These are phyloP conservation scores for Zootermopsis nevadensis DNA, from an alignment of 2,888 invertebrate genomes.

Conservation along the genomic window DNA sequence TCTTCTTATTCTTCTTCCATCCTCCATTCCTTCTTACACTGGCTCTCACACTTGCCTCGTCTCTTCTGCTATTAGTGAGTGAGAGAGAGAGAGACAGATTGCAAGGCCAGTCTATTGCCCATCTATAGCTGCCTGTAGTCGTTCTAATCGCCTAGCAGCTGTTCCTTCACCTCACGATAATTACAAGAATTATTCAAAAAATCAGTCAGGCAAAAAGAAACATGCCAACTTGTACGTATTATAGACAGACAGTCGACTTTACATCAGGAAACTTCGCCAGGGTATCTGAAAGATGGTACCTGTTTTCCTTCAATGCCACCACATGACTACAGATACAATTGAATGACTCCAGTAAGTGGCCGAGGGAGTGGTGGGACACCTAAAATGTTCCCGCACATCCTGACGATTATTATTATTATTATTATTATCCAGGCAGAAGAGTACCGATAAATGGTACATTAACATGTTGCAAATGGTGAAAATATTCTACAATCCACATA, in stretches of 20 bases:
- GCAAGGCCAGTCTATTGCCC: slow-evolving; percentile 16
- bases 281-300: slow-evolving; percentile 10
- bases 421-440: neutral
- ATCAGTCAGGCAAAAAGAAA: slow-evolving; percentile 48
- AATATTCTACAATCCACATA: neutral
- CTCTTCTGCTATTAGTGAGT: neutral
- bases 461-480: neutral
- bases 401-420: slow-evolving; percentile 6
- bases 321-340: slow-evolving; percentile 39
- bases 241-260: slow-evolving; percentile 31
- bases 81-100: neutral
- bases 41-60: neutral
- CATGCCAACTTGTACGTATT: slow-evolving; percentile 35
- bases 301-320: slow-evolving; percentile 44
- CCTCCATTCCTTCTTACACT: neutral
- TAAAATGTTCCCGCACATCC: slow-evolving; percentile 19
- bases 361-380: neutral
- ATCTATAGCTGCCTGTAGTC: slow-evolving; percentile 29
- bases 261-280: neutral
- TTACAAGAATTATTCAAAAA: slow-evolving; percentile 52
- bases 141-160: slow-evolving; percentile 40
- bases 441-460: neutral
- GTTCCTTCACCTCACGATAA: slow-evolving; percentile 43
- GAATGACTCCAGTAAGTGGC: neutral
- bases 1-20: neutral